Evolutionary conservation across 2,797 vertebrate genomes (phyloP).

Genomic region (Allenopithecus nigroviridis): DNA sequence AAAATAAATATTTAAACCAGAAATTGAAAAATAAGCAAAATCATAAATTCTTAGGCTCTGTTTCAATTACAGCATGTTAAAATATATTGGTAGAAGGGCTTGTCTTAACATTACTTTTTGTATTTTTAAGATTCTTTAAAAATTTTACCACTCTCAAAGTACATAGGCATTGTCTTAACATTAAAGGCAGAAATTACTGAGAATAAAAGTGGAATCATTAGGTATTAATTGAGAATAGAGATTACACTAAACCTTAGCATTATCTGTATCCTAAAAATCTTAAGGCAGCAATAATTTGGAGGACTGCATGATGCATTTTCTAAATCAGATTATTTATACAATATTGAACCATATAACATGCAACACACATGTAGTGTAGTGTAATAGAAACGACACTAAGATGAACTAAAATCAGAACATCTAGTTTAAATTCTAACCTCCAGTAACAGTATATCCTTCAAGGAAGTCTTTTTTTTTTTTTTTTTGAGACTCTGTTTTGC

Average conservation of each 20-base stretch:
- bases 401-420: neutral
- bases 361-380: neutral
- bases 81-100: neutral
- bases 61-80: neutral
- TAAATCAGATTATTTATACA: neutral
- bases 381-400: neutral
- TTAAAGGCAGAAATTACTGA: neutral
- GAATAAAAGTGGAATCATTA: neutral
- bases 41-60: neutral
- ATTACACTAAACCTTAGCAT: neutral
- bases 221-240: neutral
- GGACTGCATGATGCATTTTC: neutral
- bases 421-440: neutral
- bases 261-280: slow-evolving; percentile 3
- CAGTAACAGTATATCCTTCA: neutral
- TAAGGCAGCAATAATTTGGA: neutral
- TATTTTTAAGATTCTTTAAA: neutral
- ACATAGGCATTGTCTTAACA: neutral
- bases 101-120: neutral
- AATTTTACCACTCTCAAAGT: neutral
- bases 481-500: too few relatives aligned
- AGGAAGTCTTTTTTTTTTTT: neutral
- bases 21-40: neutral
- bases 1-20: slow-evolving; percentile 26
- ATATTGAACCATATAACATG: neutral